Conservation (phyloP, 2,797 vertebrate genomes). For the Naso thynnoides region DNA sequence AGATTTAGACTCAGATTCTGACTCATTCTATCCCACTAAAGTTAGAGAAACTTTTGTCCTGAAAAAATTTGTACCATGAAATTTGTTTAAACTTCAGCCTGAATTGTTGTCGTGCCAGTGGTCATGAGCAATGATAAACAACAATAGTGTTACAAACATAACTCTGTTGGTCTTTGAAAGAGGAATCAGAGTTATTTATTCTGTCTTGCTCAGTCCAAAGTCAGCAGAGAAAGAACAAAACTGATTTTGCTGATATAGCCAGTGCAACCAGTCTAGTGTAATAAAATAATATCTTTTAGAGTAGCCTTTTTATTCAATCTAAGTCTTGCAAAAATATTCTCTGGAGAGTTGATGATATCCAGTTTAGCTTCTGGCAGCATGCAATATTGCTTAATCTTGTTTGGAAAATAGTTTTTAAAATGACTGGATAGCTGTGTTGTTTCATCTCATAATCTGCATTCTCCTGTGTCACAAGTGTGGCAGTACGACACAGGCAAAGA, state of each 20-base stretch:
- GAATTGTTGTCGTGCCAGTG: slow-evolving; percentile 28
- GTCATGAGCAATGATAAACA: slow-evolving; percentile 21
- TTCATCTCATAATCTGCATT: slow-evolving; percentile 10
- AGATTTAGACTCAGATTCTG: no score
- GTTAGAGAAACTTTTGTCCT: slow-evolving; percentile 4
- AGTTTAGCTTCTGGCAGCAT: neutral
- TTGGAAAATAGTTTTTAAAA: slow-evolving; percentile 19
- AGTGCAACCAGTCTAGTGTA: slow-evolving; percentile 5
- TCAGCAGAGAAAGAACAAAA: slow-evolving; percentile 8
- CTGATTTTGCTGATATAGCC: slow-evolving; percentile 5
- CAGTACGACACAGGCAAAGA: neutral
- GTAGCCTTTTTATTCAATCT: slow-evolving; percentile 9
- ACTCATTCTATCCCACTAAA: neutral
- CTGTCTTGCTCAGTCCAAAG: slow-evolving; percentile 16
- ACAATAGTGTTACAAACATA: slow-evolving; percentile 37
- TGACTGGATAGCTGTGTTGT: slow-evolving; percentile 7
- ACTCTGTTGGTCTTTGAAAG: slow-evolving; percentile 17
- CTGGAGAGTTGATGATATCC: slow-evolving; percentile 17
- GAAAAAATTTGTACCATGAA: slow-evolving; percentile 8
- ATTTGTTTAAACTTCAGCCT: no score
- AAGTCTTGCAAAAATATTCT: slow-evolving; percentile 9
- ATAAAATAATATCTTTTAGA: slow-evolving; percentile 15
- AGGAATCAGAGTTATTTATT: slow-evolving; percentile 23
- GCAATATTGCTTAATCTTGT: slow-evolving; percentile 5
- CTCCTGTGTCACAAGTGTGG: neutral